phyloP scores from a whole-genome alignment of 2,797 vertebrate species.

The Pogoniulus pusillus region DNA sequence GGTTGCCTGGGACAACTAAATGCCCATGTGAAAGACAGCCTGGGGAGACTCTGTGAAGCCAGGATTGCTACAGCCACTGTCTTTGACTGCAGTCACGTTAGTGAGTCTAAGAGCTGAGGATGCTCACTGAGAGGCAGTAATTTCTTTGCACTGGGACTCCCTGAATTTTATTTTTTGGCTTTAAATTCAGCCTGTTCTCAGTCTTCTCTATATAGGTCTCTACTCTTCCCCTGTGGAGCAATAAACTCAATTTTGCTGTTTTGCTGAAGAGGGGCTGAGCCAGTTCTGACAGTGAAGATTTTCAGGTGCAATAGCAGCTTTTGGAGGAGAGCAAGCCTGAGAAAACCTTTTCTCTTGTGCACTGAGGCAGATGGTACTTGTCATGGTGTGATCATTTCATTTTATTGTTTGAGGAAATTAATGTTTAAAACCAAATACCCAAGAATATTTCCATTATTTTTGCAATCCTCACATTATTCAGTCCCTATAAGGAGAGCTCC shows the following conservation, averaged over 20 bases:
- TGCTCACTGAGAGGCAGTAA: not conserved
- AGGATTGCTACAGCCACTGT: rapidly evolving
- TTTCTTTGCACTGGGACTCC: not conserved
- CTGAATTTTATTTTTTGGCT: not conserved
- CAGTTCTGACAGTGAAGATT: not conserved
- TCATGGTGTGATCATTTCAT: not conserved
- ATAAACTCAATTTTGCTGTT: not conserved
- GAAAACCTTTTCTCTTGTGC: not conserved
- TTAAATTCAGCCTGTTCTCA: not conserved
- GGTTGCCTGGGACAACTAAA: not conserved
- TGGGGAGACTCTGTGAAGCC: not conserved
- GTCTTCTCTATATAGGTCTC: not conserved
- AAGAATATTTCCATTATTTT: slow-evolving; percentile 14
- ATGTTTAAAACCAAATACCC: not conserved
- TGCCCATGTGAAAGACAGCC: no score
- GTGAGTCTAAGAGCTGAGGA: not conserved
- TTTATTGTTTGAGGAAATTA: not conserved
- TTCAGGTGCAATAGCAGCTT: not conserved
- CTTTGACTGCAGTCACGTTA: not conserved
- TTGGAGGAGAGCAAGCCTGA: not conserved
- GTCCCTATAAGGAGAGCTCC: not conserved
- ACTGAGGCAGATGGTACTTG: not conserved
- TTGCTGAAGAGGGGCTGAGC: not conserved
- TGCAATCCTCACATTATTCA: not conserved
- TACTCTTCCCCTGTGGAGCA: not conserved